Base-by-base conservation (phyloP, 2,888 invertebrate genomes). In the Strigamia maritima region DNA sequence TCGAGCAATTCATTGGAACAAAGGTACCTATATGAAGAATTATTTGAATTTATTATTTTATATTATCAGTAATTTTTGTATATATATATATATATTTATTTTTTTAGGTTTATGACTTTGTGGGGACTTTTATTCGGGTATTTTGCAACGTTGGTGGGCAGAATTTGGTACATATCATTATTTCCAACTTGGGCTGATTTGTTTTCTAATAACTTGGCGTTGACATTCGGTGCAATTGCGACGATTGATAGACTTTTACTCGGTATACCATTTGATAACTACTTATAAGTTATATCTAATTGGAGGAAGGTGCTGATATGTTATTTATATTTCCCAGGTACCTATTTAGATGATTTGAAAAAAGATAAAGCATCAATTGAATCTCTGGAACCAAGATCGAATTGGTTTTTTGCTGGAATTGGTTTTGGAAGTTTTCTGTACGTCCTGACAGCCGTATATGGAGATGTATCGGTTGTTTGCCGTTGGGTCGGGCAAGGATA, bases 131-230 rank as follows among this genome's bases (percentile, higher is more conserved):
- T 85, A 14, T 80, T 86, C 2, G 86, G 86, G 0, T 82, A 85
- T 70, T 81, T 85, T 75, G 82, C 83, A 14, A 83, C 85, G 79
- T 79, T 86, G 24, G 81, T 82, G 4, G 83, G 84, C 77, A 82
- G 86, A 19, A 82, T 86, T 4, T 86, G 85, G 85, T 85, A 83
- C 78, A 81, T 81, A 4, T 83, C 85, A 6, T 84, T 86, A 82
- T 84, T 85, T 14, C 86, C 86, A 7, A 83, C 85, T 6, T 86
- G 86, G 86, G 85, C 85, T 85, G 82, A 82, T 77, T 80, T 82
- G 10, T 31, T 80, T 0, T 81, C 83, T 38, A 86, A 86, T 81
- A 82, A 83, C n/a, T 81, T 82, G 8, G 82, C 86, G 49, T 84
- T 85, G 24, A 82, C 85, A 0, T 76, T 85, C 19, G 84, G 82